Percentiles rank a stretch among this genome's conserved stretches.
Evolutionary conservation across 1,140 invertebrate species (phyloP).

Genomic region (Cylas formicarius): DNA sequence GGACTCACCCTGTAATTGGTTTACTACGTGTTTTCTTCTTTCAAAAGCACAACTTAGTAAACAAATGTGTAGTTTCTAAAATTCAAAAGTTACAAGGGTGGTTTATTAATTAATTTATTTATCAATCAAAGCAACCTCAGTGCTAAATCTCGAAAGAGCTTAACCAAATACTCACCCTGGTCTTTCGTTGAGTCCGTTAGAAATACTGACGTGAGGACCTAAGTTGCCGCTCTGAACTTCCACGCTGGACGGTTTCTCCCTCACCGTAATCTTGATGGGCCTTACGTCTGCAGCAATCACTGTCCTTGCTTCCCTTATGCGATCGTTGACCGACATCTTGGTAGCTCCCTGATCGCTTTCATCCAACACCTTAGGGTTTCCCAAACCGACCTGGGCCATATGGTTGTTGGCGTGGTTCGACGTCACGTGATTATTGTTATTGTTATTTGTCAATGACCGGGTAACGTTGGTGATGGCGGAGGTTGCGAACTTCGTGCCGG

Average conservation of each 20-base stretch:
- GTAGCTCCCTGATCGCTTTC: conserved; percentile 27
- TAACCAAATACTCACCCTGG: conserved; percentile 38
- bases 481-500: neutral
- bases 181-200: conserved; percentile 36
- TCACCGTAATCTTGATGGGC: conserved; percentile 38
- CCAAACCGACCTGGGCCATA: conserved; percentile 21
- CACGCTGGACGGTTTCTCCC: conserved; percentile 36
- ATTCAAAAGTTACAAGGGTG: no score
- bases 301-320: conserved; percentile 29
- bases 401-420: conserved; percentile 20
- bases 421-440: conserved; percentile 19
- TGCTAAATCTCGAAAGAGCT: no score
- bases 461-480: neutral
- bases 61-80: no score
- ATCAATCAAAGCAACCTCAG: no score
- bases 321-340: conserved; percentile 29
- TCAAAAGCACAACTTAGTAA: no score
- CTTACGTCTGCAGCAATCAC: conserved; percentile 36
- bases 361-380: conserved; percentile 24
- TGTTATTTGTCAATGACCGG: conserved; percentile 6
- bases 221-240: conserved; percentile 41
- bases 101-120: no score
- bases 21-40: no score
- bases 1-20: no score
- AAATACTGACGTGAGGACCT: conserved; percentile 28